These are phyloP conservation scores for Alligator sinensis DNA, from an alignment of 2,113 vertebrate species.

Conservation along the genomic window DNA sequence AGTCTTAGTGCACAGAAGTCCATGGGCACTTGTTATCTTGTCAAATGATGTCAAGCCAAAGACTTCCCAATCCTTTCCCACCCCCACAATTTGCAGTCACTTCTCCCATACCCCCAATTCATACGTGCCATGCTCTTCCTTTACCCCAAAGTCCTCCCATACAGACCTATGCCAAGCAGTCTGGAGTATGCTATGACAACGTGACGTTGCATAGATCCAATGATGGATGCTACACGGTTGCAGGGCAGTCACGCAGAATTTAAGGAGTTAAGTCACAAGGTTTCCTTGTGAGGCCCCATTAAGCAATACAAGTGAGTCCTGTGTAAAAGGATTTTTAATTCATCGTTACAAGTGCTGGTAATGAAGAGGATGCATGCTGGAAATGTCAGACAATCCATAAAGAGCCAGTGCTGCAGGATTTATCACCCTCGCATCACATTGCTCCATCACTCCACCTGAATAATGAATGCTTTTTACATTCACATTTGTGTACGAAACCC, in stretches of 20 bases:
- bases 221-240: not conserved
- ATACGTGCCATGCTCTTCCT: not conserved
- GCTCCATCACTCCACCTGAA: slow-evolving; percentile 62
- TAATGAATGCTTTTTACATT: slow-evolving; percentile 52
- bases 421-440: not conserved
- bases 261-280: slow-evolving; percentile 50
- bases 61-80: not conserved
- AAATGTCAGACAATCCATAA: slow-evolving; percentile 76
- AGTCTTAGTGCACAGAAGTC: not conserved
- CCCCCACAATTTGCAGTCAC: no score
- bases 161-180: no score
- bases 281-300: slow-evolving; percentile 67
- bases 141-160: not conserved
- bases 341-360: slow-evolving; percentile 70
- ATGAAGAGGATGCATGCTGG: slow-evolving; percentile 72
- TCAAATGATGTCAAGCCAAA: not conserved
- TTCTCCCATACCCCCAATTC: not conserved
- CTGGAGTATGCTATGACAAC: not conserved
- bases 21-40: not conserved
- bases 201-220: not conserved
- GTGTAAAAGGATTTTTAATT: slow-evolving; percentile 75
- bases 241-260: slow-evolving; percentile 10
- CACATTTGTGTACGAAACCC: slow-evolving; percentile 50
- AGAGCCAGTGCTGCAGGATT: slow-evolving; percentile 40
- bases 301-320: slow-evolving; percentile 66